A percentile compares a stretch with the other conserved stretches of the same genome.
Conservation (phyloP, 2,797 vertebrate genomes). For the Macrochelys suwanniensis region DNA sequence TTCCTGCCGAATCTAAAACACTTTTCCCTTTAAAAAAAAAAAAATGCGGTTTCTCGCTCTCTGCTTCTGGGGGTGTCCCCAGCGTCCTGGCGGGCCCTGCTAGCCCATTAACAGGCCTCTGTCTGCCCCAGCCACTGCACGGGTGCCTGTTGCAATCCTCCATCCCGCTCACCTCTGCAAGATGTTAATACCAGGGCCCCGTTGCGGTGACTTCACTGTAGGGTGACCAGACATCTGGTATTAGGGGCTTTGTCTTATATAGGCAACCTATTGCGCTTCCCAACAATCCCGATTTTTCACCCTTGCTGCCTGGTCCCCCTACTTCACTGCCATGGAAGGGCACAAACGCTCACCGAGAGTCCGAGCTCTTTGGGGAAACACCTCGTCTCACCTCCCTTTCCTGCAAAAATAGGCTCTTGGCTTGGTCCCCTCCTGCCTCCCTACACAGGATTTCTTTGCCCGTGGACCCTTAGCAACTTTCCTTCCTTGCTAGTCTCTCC, state of each 20-base stretch:
- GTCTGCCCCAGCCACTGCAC: no score
- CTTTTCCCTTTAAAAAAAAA: background rate
- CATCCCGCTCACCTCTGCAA: background rate
- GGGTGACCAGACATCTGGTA: no score
- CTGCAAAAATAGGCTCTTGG: background rate
- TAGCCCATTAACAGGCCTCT: background rate
- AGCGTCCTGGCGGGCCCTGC: fast-evolving
- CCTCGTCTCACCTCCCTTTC: background rate
- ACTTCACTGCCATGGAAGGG: background rate
- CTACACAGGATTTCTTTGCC: background rate
- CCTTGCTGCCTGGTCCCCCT: no score
- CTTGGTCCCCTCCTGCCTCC: background rate
- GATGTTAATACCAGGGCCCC: background rate
- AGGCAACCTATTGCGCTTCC: background rate
- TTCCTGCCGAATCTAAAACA: background rate
- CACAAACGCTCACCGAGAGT: no score
- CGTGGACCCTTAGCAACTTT: background rate
- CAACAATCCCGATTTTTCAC: no score
- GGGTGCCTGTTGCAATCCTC: background rate
- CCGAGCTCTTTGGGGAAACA: background rate
- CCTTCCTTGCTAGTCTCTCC: background rate
- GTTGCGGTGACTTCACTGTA: background rate
- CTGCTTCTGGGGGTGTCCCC: background rate
- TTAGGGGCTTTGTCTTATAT: background rate
- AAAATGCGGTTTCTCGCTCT: background rate